Percentiles rank a stretch among this genome's conserved stretches.
phyloP scores from a whole-genome alignment of 2,797 vertebrate genomes.

The Apogon talboti region DNA sequence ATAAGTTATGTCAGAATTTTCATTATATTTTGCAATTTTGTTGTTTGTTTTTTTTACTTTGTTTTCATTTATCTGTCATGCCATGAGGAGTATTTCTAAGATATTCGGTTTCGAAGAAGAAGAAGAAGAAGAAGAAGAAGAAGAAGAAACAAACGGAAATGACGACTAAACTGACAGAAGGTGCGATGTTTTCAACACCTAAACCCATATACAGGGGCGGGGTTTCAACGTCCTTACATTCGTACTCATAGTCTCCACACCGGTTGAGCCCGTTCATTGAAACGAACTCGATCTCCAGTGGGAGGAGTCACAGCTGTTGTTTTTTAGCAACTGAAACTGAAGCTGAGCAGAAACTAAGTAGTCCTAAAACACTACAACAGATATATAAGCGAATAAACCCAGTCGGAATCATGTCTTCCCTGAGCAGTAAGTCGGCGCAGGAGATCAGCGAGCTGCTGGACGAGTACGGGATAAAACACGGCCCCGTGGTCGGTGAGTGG shows the following conservation, averaged over 20 bases:
- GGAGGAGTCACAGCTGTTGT: constrained; percentile 22
- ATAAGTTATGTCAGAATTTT: too few species aligned
- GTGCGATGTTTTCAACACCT: too few species aligned
- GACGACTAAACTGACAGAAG: too few species aligned
- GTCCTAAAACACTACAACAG: accelerated
- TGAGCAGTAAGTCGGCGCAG: constrained; percentile 67
- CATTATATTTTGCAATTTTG: too few species aligned
- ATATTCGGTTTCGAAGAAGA: too few species aligned
- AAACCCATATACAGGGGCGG: not conserved
- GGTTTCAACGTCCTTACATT: not conserved
- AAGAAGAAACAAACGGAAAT: too few species aligned
- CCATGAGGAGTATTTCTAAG: too few species aligned
- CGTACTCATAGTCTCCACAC: not conserved
- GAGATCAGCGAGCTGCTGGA: constrained; percentile 78
- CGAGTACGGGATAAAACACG: constrained; percentile 84
- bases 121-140: too few species aligned
- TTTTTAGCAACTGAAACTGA: constrained; percentile 22
- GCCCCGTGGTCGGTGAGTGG: constrained; percentile 83
- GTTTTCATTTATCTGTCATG: too few species aligned
- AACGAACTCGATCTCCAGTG: constrained; percentile 26
- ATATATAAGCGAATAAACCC: not conserved
- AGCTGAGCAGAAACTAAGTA: constrained; percentile 9
- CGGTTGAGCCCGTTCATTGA: accelerated
- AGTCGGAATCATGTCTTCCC: constrained; percentile 49
- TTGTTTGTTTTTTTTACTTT: too few species aligned